A percentile compares a stretch with the other conserved stretches of the same genome.
Conservation (phyloP, 2,797 vertebrate genomes). For the Heliangelus exortis region DNA sequence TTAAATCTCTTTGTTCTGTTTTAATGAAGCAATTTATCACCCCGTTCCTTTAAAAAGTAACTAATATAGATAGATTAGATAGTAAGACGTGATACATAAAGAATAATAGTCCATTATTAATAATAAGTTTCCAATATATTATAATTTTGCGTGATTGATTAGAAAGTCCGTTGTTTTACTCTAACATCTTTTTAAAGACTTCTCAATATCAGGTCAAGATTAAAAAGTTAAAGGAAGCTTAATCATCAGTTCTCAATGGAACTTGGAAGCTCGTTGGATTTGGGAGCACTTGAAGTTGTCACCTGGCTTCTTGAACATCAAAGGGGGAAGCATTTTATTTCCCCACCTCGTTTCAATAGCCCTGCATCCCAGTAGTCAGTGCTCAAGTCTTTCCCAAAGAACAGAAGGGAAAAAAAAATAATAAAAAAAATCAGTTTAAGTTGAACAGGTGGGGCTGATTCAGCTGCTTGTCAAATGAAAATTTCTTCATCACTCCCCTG, state of each 20-base stretch:
- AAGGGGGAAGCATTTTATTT: not conserved
- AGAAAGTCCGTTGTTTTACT: slow-evolving; percentile 50
- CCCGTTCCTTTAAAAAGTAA: slow-evolving; percentile 63
- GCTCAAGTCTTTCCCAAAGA: not conserved
- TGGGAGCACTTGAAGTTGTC: not conserved
- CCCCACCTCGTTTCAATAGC: not conserved
- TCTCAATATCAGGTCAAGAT: slow-evolving; percentile 60
- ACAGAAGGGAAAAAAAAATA: not conserved
- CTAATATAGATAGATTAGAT: slow-evolving; percentile 72
- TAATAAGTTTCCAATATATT: slow-evolving; percentile 44
- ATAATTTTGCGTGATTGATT: slow-evolving; percentile 54
- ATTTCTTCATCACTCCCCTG: not conserved
- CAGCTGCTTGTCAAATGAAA: not conserved
- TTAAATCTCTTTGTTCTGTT: slow-evolving; percentile 67
- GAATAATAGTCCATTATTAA: slow-evolving; percentile 61
- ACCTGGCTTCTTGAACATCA: not conserved
- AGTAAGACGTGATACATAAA: slow-evolving; percentile 8
- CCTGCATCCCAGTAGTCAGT: not conserved
- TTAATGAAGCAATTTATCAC: slow-evolving; percentile 77
- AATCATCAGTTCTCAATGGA: slow-evolving; percentile 44
- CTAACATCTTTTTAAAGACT: slow-evolving; percentile 61
- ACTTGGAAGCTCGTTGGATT: not conserved
- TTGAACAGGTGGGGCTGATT: not conserved
- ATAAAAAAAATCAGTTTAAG: not conserved
- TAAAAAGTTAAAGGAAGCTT: slow-evolving; percentile 62